phyloP scores from a whole-genome alignment of 2,113 vertebrate genomes.

The Pelmatolapia mariae region DNA sequence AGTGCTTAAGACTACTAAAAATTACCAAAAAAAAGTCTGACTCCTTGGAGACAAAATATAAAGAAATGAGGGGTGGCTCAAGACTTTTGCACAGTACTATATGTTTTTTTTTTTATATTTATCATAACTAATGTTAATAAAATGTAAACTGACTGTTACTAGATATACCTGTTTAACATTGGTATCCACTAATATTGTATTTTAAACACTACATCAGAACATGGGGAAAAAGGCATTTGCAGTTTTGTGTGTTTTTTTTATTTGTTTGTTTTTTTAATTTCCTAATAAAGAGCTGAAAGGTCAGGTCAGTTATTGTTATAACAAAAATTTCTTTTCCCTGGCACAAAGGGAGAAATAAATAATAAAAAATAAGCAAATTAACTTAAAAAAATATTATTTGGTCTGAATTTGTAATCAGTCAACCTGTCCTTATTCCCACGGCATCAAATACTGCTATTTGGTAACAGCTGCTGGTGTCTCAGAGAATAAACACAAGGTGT shows the following conservation, averaged over 20 bases:
- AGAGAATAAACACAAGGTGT: not conserved
- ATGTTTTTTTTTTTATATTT: fast-evolving
- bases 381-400: not conserved
- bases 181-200: not conserved
- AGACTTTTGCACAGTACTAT: not conserved
- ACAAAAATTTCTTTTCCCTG: not conserved
- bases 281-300: not conserved
- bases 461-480: not conserved
- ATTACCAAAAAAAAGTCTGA: not conserved
- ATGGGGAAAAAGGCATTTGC: not conserved
- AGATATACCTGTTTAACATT: not conserved
- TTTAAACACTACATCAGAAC: not conserved
- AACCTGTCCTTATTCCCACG: not conserved
- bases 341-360: not conserved
- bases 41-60: not conserved
- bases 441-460: not conserved
- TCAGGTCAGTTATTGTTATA: not conserved
- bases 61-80: not conserved
- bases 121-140: not conserved
- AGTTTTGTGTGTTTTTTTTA: not conserved
- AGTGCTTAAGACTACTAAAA: not conserved
- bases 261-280: not conserved
- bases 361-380: not conserved
- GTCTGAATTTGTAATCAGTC: not conserved
- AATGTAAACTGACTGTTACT: not conserved